Percentiles rank a stretch among this genome's conserved stretches.
phyloP scores from a whole-genome alignment of 2,888 invertebrate species.

The Acrocyrtus sp. region DNA sequence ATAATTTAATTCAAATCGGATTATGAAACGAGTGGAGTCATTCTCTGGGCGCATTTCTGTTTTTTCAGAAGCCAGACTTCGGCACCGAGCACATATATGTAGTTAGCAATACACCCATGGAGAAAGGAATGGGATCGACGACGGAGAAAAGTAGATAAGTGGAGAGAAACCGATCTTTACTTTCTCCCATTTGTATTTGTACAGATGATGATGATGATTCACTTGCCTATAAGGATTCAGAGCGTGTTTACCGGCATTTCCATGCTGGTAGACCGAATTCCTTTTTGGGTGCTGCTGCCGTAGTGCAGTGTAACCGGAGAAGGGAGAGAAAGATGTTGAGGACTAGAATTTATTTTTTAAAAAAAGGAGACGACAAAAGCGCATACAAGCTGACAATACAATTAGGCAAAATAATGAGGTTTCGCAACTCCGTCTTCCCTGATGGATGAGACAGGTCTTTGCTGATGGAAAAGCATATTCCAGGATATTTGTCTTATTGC shows the following conservation, averaged over 20 bases:
- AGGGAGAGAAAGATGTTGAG: too few relatives aligned
- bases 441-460: too few relatives aligned
- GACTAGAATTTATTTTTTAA: too few relatives aligned
- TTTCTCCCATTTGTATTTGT: neutral
- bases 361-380: too few relatives aligned
- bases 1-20: conserved; percentile 51
- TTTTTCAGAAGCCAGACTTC: conserved; percentile 27
- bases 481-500: too few relatives aligned
- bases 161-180: conserved; percentile 11
- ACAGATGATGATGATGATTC: too few relatives aligned
- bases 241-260: conserved; percentile 18
- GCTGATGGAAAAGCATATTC: too few relatives aligned
- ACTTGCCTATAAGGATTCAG: neutral
- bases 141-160: neutral
- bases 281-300: neutral
- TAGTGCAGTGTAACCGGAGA: too few relatives aligned
- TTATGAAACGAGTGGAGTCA: conserved; percentile 26
- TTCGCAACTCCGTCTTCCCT: too few relatives aligned
- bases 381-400: conserved; percentile 29
- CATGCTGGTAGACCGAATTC: conserved; percentile 4
- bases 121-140: neutral
- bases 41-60: conserved; percentile 11
- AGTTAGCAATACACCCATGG: too few relatives aligned
- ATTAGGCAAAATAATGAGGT: conserved; percentile 34
- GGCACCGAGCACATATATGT: neutral